Percentiles rank a stretch among this genome's conserved stretches.
These are phyloP conservation scores for Podarcis siculus DNA, from an alignment of 2,797 vertebrate genomes.

Conservation along the genomic window DNA sequence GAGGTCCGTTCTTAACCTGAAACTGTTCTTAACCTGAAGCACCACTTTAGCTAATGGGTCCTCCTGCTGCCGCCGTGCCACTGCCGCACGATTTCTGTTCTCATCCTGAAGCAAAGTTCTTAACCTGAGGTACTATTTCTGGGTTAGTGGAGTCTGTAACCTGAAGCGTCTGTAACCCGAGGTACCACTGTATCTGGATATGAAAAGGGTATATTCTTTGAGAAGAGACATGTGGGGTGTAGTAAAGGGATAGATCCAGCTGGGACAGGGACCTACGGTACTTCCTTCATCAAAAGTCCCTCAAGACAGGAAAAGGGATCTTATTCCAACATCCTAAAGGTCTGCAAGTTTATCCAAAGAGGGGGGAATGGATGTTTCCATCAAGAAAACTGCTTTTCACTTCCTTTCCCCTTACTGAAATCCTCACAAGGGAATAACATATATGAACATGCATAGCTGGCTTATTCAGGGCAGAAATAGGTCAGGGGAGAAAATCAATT, in stretches of 20 bases:
- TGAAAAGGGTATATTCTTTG: neutral
- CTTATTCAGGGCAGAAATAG: neutral
- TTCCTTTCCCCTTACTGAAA: too few species aligned
- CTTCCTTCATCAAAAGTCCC: slow-evolving; percentile 18
- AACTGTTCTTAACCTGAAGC: too few species aligned
- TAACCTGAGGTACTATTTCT: too few species aligned
- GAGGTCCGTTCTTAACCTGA: too few species aligned
- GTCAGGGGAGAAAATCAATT: too few species aligned
- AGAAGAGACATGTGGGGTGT: neutral
- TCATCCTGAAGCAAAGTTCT: too few species aligned
- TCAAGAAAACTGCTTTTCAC: neutral
- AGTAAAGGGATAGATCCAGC: neutral
- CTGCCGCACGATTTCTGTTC: too few species aligned
- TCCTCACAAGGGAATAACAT: neutral
- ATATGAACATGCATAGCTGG: neutral
- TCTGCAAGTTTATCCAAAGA: slow-evolving; percentile 9
- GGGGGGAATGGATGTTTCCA: neutral
- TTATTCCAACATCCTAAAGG: slow-evolving; percentile 1
- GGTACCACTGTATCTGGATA: neutral
- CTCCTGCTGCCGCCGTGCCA: too few species aligned
- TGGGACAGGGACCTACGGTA: neutral
- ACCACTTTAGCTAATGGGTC: too few species aligned
- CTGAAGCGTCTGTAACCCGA: too few species aligned
- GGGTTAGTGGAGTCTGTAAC: too few species aligned
- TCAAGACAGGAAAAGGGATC: neutral